Base-by-base conservation (phyloP, 2,888 invertebrate genomes). In the Homarus gammarus region DNA sequence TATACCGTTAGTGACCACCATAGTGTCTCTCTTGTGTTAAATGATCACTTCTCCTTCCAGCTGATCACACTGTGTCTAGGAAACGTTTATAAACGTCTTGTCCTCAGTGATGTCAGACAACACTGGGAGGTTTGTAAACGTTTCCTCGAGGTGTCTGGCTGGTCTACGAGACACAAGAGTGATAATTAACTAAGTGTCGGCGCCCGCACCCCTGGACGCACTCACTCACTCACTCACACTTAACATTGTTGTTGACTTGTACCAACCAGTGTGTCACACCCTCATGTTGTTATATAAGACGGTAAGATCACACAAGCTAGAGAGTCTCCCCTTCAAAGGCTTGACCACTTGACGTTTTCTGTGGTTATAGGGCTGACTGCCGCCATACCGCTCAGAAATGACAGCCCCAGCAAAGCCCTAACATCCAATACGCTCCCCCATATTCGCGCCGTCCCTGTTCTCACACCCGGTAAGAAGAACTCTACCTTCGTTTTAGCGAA, bases 301-400 rank as follows among this genome's bases (percentile, higher is more conserved):
- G 33, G 31, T 56, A 78, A 56, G 68, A 68, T 70, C 82, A 82
- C 64, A 70, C 44, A 33, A 33, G 70, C 44, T 83, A 70, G 51
- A 72, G n/a, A 56, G n/a, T 33, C 70, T 22, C 56, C 64, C 77
- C n/a, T 44, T 44, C n/a, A 75, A 75, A 75, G 15, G 75, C 44
- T 18, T 44, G 68, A 83, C 38, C 78, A 61, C 87, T 33, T 72
- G 61, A 73, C 73, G 68, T 75, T 68, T 89, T 68, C 68, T 77
- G 56, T 77, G 72, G 78, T 83, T 82, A 82, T 84, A 89, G 88
- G 88, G 36, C 84, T 89, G 70, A 78, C 88, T 61, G 88, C 84
- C 36, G 88, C 88, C 84, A 89, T 89, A 77, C 88, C 83, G 44
- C 36, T 89, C 49, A 89, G 88, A 84, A 84, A 89, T 70, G 88